These are phyloP conservation scores for Linurgus olivaceus DNA, from an alignment of 2,797 vertebrate genomes.

Conservation along the genomic window DNA sequence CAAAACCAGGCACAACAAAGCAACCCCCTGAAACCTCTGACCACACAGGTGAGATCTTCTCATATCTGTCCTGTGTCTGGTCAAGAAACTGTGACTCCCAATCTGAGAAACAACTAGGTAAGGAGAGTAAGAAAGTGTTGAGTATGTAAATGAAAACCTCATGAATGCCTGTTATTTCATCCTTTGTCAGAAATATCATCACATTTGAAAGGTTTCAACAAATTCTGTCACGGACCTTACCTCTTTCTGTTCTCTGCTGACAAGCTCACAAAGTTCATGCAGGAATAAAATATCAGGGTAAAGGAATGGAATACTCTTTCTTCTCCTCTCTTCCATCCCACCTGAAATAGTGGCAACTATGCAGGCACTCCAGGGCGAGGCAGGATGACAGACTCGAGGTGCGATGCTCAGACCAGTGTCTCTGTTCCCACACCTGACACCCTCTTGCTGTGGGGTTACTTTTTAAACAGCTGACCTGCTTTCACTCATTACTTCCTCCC, in stretches of 20 bases:
- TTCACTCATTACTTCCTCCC: not conserved
- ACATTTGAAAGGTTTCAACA: not conserved
- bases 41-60: not conserved
- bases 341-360: not conserved
- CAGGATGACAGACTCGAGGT: not conserved
- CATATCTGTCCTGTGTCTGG: not conserved
- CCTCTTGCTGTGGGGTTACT: not conserved
- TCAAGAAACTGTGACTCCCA: not conserved
- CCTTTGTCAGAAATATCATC: not conserved
- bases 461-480: not conserved
- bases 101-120: not conserved
- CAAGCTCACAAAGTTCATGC: not conserved
- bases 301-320: not conserved
- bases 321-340: not conserved
- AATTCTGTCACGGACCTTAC: not conserved
- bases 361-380: accelerated
- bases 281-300: not conserved
- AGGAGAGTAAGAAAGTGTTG: not conserved
- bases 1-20: not conserved
- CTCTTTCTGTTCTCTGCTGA: not conserved
- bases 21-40: not conserved
- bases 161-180: not conserved
- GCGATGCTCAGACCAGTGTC: not conserved
- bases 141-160: not conserved
- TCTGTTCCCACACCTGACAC: not conserved